Conservation (phyloP, 1,140 invertebrate genomes). For the Panagrolaimus sp. region DNA sequence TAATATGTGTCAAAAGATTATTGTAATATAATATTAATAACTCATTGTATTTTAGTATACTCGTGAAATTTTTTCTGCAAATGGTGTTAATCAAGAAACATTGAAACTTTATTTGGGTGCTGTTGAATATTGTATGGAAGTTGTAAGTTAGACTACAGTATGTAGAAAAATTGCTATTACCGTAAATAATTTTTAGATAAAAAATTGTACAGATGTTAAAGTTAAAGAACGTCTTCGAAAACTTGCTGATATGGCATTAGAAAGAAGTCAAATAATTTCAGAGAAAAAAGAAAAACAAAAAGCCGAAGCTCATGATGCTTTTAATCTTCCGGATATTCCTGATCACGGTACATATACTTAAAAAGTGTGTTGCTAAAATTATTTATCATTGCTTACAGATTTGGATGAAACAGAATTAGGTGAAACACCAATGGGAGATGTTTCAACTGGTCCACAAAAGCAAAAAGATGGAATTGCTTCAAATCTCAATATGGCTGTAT, state of each 20-base stretch:
- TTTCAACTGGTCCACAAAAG: not conserved
- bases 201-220: conserved; percentile 62
- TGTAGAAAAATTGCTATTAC: too few species aligned
- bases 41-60: too few species aligned
- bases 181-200: conserved; percentile 6
- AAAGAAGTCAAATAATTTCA: conserved; percentile 61
- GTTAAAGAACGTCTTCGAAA: conserved; percentile 69
- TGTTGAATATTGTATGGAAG: conserved; percentile 74
- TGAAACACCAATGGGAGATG: conserved; percentile 22
- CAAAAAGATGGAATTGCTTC: conserved; percentile 17
- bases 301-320: not conserved
- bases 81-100: conserved; percentile 67
- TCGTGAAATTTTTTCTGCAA: too few species aligned
- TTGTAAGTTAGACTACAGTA: conserved; percentile 69
- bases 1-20: too few species aligned
- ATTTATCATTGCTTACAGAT: too few species aligned
- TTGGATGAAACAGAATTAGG: not conserved
- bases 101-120: conserved; percentile 78
- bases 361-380: too few species aligned
- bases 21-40: too few species aligned
- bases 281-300: conserved; percentile 18
- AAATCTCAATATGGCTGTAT: conserved; percentile 3
- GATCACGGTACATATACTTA: conserved; percentile 30
- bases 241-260: conserved; percentile 71
- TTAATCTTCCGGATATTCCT: conserved; percentile 41